A percentile compares a stretch with the other conserved stretches of the same genome.
phyloP scores from a whole-genome alignment of 1,140 invertebrate species.

The Dinoponera quadriceps region DNA sequence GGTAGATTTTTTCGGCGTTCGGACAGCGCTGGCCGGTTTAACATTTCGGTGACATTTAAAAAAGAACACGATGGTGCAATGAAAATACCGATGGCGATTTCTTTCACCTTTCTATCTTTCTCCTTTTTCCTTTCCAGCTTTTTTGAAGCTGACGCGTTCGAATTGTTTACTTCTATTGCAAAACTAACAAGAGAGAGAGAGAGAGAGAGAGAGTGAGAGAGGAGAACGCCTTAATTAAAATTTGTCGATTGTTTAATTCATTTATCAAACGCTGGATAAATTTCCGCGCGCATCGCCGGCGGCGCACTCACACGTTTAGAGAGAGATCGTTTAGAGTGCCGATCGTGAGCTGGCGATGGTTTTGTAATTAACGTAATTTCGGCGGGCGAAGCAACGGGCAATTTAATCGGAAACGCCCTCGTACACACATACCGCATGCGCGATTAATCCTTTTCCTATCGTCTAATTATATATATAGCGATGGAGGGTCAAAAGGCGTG shows the following conservation, averaged over 20 bases:
- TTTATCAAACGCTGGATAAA: neutral
- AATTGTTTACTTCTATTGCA: too few species aligned
- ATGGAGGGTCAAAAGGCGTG: slow-evolving; percentile 54
- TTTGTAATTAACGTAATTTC: slow-evolving; percentile 55
- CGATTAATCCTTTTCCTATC: slow-evolving; percentile 46
- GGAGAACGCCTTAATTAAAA: slow-evolving; percentile 10
- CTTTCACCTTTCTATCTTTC: neutral
- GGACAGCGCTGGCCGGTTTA: slow-evolving; percentile 1
- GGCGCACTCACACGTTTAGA: slow-evolving; percentile 18
- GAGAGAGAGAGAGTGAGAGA: too few species aligned
- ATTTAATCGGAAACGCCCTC: slow-evolving; percentile 51
- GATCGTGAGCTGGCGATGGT: neutral
- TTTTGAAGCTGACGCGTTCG: too few species aligned
- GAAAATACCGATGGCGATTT: neutral
- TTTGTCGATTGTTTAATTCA: neutral
- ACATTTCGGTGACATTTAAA: slow-evolving; percentile 27
- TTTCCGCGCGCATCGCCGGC: neutral
- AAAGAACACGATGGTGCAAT: neutral
- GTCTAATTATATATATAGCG: slow-evolving; percentile 26
- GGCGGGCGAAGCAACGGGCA: neutral
- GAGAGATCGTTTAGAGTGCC: neutral
- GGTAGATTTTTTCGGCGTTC: neutral
- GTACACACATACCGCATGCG: neutral
- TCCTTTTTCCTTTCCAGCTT: too few species aligned
- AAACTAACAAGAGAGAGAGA: too few species aligned